phyloP scores from a whole-genome alignment of 2,113 vertebrate genomes.

The Phalacrocorax aristotelis region DNA sequence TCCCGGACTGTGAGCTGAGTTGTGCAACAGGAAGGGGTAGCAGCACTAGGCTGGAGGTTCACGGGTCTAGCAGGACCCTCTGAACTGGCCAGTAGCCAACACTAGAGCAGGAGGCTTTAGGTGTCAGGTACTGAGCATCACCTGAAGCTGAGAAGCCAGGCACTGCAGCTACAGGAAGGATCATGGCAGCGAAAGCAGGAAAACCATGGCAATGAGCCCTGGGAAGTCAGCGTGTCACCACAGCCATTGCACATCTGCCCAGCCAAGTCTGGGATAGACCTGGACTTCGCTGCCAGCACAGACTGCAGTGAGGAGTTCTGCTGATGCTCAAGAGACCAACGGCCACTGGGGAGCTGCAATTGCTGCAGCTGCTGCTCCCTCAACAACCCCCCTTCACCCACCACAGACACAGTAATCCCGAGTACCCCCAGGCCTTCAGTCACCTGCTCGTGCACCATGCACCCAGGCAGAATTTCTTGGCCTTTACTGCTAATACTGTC shows the following conservation, averaged over 20 bases:
- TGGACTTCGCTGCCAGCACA: neutral
- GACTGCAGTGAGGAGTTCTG: neutral
- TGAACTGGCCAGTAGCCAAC: neutral
- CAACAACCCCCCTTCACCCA: neutral
- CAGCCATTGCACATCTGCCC: fast-evolving
- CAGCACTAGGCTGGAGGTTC: neutral
- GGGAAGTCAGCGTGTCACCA: neutral
- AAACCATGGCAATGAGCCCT: neutral
- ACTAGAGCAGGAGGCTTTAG: neutral
- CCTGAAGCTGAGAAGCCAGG: neutral
- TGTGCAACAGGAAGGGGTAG: neutral
- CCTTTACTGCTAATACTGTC: neutral
- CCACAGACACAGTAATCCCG: neutral
- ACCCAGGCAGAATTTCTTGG: neutral
- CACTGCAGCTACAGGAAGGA: neutral
- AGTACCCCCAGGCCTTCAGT: neutral
- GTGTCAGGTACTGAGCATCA: neutral
- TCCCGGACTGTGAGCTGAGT: neutral
- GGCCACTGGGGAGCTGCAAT: neutral
- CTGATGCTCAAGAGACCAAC: neutral
- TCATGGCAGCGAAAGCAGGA: neutral
- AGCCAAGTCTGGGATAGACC: fast-evolving
- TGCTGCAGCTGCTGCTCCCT: neutral
- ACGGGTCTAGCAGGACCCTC: neutral
- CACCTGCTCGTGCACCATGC: fast-evolving